phyloP scores from a whole-genome alignment of 1,140 invertebrate species.

The Galendromus occidentalis region DNA sequence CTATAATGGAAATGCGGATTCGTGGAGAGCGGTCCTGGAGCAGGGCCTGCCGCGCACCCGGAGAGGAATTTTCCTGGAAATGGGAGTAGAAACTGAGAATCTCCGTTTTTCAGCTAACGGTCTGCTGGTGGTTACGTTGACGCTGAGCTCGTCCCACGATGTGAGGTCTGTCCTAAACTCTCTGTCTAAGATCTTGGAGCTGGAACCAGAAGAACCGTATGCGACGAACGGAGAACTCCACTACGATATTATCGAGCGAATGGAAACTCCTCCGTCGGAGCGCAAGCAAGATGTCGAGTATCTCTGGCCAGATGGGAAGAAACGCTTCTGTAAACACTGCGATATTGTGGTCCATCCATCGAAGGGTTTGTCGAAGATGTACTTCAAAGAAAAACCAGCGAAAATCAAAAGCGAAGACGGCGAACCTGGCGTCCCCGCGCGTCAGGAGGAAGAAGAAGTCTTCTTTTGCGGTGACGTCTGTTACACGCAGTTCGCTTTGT shows the following conservation, averaged over 20 bases:
- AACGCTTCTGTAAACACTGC: slow-evolving; percentile 75
- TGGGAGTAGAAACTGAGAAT: too few relatives aligned
- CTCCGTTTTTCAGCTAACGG: neutral
- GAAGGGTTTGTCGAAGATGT: slow-evolving; percentile 16
- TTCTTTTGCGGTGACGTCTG: slow-evolving; percentile 61
- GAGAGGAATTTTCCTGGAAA: too few relatives aligned
- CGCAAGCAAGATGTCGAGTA: neutral
- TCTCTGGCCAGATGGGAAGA: slow-evolving; percentile 43
- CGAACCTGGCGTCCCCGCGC: neutral
- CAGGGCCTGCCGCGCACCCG: too few relatives aligned
- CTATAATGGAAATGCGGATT: too few relatives aligned
- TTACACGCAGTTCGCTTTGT: slow-evolving; percentile 55
- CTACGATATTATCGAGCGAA: slow-evolving; percentile 53
- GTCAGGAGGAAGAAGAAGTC: slow-evolving; percentile 27
- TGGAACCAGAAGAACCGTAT: neutral
- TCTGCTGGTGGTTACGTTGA: slow-evolving; percentile 12
- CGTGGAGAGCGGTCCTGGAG: too few relatives aligned
- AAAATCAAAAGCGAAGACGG: slow-evolving; percentile 30
- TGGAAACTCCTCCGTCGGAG: neutral
- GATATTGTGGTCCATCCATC: slow-evolving; percentile 60
- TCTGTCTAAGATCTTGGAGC: slow-evolving; percentile 55
- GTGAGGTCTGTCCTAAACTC: slow-evolving; percentile 11
- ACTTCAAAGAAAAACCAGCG: neutral
- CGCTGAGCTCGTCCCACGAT: slow-evolving; percentile 10
- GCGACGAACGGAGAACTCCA: neutral